Percentiles rank a stretch among this genome's conserved stretches.
Evolutionary conservation across 2,113 vertebrate species (phyloP).

Genomic region (Boleophthalmus pectinirostris): DNA sequence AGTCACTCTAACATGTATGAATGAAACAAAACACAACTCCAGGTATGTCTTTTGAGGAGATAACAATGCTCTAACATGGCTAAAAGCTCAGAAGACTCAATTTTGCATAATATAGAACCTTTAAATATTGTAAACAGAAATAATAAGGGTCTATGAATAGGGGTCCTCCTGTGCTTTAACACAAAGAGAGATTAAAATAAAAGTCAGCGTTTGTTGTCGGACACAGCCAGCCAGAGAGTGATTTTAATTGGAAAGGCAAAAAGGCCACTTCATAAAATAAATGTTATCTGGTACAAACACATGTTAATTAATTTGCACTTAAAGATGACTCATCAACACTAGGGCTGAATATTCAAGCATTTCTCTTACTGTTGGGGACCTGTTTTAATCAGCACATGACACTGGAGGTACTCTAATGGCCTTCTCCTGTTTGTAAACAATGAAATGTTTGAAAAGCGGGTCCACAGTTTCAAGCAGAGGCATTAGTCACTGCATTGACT

Average conservation of each 20-base stretch:
- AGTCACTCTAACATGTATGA: too few species aligned
- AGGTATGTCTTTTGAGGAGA: too few species aligned
- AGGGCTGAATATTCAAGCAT: not conserved
- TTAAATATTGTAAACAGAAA: not conserved
- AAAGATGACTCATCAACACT: conserved; percentile 6
- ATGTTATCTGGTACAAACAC: conserved; percentile 1
- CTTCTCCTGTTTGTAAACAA: not conserved
- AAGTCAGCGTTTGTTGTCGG: not conserved
- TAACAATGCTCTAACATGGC: too few species aligned
- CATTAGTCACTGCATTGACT: not conserved
- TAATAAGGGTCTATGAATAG: not conserved
- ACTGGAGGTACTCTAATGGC: not conserved
- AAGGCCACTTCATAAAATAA: conserved; percentile 6
- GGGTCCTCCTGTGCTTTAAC: not conserved
- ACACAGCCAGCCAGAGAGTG: not conserved
- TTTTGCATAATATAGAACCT: too few species aligned
- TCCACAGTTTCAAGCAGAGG: not conserved
- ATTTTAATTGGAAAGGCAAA: conserved; percentile 6
- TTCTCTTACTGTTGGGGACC: not conserved
- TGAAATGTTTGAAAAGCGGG: not conserved
- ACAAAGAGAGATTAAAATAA: not conserved
- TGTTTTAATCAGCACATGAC: not conserved
- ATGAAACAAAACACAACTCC: too few species aligned
- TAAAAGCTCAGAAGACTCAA: too few species aligned
- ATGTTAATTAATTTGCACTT: conserved; percentile 8